Conservation (phyloP, 2,797 vertebrate genomes). For the Fratercula arctica region DNA sequence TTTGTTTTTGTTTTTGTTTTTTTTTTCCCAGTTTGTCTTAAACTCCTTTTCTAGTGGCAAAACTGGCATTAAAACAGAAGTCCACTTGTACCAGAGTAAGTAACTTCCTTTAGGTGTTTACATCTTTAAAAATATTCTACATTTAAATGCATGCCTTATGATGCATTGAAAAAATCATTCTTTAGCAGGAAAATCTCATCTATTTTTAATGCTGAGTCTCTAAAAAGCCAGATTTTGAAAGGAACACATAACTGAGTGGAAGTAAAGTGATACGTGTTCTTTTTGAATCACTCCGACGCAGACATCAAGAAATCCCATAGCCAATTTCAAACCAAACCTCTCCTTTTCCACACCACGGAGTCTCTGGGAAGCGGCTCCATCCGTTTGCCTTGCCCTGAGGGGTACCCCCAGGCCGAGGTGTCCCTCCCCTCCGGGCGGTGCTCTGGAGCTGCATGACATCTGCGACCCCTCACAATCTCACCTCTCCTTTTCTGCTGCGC, state of each 20-base stretch:
- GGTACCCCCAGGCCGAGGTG: neutral
- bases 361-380: neutral
- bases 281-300: neutral
- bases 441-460: neutral
- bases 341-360: neutral
- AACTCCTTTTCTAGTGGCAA: neutral
- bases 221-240: conserved; percentile 33
- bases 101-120: neutral
- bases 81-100: neutral
- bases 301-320: neutral
- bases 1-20: neutral
- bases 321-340: neutral
- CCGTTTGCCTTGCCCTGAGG: neutral
- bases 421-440: fast-evolving
- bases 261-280: neutral
- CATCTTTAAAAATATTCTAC: neutral
- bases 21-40: neutral
- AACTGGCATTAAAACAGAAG: neutral
- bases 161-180: neutral
- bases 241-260: neutral
- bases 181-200: neutral
- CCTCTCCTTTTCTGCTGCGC: neutral
- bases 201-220: conserved; percentile 25
- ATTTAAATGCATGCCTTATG: neutral
- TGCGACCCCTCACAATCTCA: neutral